Percentiles rank a stretch among this genome's conserved stretches.
Conservation (phyloP, 2,113 vertebrate species). For the Gasterosteus nipponicus region DNA sequence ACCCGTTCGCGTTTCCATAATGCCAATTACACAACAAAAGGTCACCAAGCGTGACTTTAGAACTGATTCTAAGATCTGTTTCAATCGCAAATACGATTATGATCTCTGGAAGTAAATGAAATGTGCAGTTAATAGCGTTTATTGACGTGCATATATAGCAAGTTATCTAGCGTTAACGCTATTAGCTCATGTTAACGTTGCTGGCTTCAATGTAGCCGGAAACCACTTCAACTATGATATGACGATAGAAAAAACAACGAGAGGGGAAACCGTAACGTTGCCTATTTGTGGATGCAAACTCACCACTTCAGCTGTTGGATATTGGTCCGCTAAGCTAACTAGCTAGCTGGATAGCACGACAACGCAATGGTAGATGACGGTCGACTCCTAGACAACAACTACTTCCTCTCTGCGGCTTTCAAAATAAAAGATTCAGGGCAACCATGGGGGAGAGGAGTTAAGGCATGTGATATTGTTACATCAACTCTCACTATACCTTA, state of each 20-base stretch:
- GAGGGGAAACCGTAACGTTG: neutral
- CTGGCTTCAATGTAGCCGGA: neutral
- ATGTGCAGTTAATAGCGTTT: neutral
- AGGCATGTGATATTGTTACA: neutral
- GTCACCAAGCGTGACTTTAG: neutral
- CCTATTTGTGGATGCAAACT: neutral
- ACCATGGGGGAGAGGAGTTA: too few relatives aligned
- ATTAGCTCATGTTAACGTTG: neutral
- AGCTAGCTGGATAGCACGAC: conserved; percentile 10
- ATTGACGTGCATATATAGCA: neutral
- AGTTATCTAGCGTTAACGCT: neutral
- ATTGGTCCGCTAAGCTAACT: neutral
- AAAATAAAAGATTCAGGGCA: conserved; percentile 36
- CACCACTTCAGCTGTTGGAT: neutral
- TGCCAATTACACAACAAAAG: too few relatives aligned
- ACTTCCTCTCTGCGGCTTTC: conserved; percentile 31
- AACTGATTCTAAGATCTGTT: rapidly evolving
- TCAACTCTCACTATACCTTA: neutral
- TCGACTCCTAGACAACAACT: neutral
- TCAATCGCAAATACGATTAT: rapidly evolving
- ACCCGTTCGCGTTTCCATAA: neutral
- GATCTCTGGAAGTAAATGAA: neutral
- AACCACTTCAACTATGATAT: neutral
- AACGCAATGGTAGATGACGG: neutral
- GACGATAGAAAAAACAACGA: neutral